Evolutionary conservation across 2,888 invertebrate genomes (phyloP), one percentile per base, ranked within the genome.

Genomic region (Amblyteles armatorius): DNA sequence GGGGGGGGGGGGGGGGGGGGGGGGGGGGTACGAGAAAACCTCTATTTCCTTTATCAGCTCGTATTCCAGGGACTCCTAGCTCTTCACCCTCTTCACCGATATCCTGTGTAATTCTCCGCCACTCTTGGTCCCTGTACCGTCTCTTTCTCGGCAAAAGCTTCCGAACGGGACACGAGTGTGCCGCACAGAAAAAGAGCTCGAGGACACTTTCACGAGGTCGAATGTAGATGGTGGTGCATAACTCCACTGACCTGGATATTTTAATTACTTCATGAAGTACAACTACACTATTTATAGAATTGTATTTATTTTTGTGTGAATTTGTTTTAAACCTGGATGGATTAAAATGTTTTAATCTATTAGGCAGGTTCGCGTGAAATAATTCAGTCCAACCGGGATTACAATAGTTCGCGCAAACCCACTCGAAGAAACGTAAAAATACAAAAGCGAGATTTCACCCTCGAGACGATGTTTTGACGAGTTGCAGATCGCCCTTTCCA

Each of bases 41-140:
- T 73, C 48, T 69, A 76, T 76, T 76, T 81, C 81, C 68, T 81
- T 81, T 81, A 74, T 60, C 80, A 13, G 74, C 68, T 60, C 40
- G 72, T 33, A 57, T 16, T 22, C 65, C 72, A 11, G 26, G 29
- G 4, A 52, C 6, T n/a, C 65, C n/a, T 29, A n/a, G n/a, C 16
- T 48, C 68, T 36, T 29, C 36, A 33, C 63, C 29, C 16, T 33
- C 33, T 63, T 63, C 29, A 29, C 22, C 26, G 26, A 60, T 29
- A 22, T 55, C 22, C 55, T 55, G 9, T 55, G 7, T 22, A 55
- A 55, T 55, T 55, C 55, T 11, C 22, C 55, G 55, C 9, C 55
- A 50, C 55, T 22, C 3, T 11, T 55, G 7, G 3, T 55, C 9
- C n/a, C 7, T n/a, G n/a, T 52, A 6, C n/a, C 55, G 55, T 19